Evolutionary conservation across 2,113 vertebrate species (phyloP), one percentile per base, ranked within the genome.

Genomic region (Anguilla japonica): DNA sequence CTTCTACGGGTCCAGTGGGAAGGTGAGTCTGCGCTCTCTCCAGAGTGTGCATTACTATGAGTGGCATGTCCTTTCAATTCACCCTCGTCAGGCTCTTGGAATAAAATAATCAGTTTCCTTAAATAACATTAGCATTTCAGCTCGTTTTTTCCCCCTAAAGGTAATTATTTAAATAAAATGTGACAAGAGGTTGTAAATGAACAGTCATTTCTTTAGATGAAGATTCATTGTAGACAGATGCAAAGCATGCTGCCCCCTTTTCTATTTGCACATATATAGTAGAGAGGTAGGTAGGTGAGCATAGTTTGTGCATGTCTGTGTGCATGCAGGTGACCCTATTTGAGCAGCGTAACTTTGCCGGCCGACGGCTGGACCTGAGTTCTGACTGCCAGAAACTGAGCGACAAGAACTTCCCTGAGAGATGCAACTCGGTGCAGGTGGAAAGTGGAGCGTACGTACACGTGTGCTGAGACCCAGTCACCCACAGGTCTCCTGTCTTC

Each of bases 341-440:
- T 82, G 96, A 96, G 91, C 95, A 96, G 92, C 67, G 96, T 71
- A 96, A 96, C 91, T 96, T 96, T 83, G 92, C 95, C 3, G 96
- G 96, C 67, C 88, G 94, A 1, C 92, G 93, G 1, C 91, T 96
- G 92, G 95, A 96, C 89, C 93, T 96, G 88, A 96, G 89, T 78
- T 92, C 94, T 0, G 95, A 96, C 92, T 96, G 95, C 80, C 78
- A 92, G 81, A 91, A 93, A 86, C 29, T 96, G 84, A 94, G 93
- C 2, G 95, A 96, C 75, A 95, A 93, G 89, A 96, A 93, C 93
- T 96, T 96, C 90, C 93, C 95, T 0, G 95, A 96, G 87, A 94
- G 92, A 96, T 96, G 96, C 83, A 96, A 96, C 92, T 96, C 96
- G 79, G 95, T 96, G 88, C 95, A 95, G 89, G 94, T 96, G 91